Evolutionary conservation across 2,888 invertebrate genomes (phyloP), one percentile per base, ranked within the genome.

Genomic region (Melipona beecheii): DNA sequence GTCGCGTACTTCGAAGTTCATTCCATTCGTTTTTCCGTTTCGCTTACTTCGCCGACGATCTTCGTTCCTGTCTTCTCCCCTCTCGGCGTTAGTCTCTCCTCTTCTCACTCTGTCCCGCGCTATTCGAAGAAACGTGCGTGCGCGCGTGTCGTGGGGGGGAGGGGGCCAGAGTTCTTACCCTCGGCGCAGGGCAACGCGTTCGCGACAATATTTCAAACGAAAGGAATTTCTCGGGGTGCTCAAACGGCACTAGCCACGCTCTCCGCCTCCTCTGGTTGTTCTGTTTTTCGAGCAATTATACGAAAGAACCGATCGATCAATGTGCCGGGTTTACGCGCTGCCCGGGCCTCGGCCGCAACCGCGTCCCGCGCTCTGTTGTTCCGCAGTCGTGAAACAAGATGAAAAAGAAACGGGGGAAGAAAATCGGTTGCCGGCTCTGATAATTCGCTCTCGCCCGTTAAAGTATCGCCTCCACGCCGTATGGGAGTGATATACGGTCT

Each of bases 171-270:
- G 79, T 87, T 88, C 86, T 88, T 86, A 86, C 88, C 88, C 87
- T 88, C 83, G 87, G 86, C 87, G 86, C 82, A 87, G 89, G 81
- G 89, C 90, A 91, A 92, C 90, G 90, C 89, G 88, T 89, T 87
- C 86, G 87, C 84, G 87, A 89, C 89, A 91, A 93, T 93, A 93
- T 92, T 93, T 93, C 92, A 92, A 91, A 86, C 89, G 90, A 87
- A 84, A 89, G 90, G 90, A 91, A 90, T 91, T 90, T 86, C 87
- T 85, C 81, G 89, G 83, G 82, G 81, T 69, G 87, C 80, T 83
- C 86, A 72, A 87, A 72, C 62, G 79, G 83, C 50, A 74, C 72
- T 74, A 74, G 77, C 86, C 19, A 70, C 78, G 70, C 78, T 4
- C 24, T n/a, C 27, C 66, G 24, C 50, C 71, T 21, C n/a, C 24